Base-by-base conservation (phyloP, 2,888 invertebrate species). In the Synergus japonicus region DNA sequence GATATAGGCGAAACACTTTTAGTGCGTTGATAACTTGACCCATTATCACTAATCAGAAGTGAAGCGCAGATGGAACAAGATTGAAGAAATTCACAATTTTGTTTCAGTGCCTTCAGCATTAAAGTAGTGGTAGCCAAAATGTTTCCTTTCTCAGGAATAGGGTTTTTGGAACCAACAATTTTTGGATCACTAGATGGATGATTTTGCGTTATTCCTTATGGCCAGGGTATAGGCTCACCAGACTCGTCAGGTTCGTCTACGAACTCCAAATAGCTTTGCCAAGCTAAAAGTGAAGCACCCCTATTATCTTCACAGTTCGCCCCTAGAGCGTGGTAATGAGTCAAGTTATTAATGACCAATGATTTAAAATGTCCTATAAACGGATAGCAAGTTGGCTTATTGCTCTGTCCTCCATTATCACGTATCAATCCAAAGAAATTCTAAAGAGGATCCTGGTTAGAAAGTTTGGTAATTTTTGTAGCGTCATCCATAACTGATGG, bases 341-440 rank as follows among this genome's bases (percentile, higher is more conserved):
- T 41, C 58, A 76, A n/a, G 5, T 76, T 76, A 60, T 76, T 76
- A 3, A 76, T 60, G 12, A 76, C 22, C 10, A 76, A 29, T n/a
- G 76, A 37, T 41, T 76, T 76, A 10, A 58, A 76, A 8, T 41
- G 13, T 29, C 60, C 76, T 13, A 49, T 15, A 4, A 76, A 76
- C 29, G 58, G 76, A 9, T 58, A 58, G 18, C 54, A 49, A 0
- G 54, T 76, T 37, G 76, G 60, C 22, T 18, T 60, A 41, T 29
- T 41, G 41, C 37, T 60, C 18, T 15, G 12, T 10, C 10, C 15
- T 15, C 63, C 76, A 29, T 9, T 15, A 41, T 13, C 22, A 0
- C 76, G 5, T 13, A 76, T 76, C 15, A 13, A 5, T 3, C 18
- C 46, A 43, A 76, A 37, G 58, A 76, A 60, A 76, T 76, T 76